These are phyloP conservation scores for Corythaeola cristata DNA, from an alignment of 2,113 vertebrate genomes.

Conservation along the genomic window DNA sequence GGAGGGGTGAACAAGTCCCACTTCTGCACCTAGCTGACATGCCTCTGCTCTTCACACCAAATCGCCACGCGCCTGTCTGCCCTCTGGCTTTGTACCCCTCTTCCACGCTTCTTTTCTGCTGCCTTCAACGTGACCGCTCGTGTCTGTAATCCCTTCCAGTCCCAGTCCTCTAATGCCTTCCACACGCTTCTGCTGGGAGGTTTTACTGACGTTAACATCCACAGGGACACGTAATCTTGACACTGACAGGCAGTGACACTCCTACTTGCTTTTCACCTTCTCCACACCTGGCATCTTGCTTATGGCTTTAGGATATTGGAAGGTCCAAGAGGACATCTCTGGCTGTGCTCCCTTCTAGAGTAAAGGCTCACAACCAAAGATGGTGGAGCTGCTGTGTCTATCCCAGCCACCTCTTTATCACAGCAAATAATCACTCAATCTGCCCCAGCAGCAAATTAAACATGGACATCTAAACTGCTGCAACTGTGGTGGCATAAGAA, in stretches of 20 bases:
- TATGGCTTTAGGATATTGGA: neutral
- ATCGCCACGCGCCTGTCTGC: neutral
- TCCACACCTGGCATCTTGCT: neutral
- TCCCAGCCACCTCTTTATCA: neutral
- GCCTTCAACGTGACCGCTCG: neutral
- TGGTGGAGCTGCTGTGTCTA: neutral
- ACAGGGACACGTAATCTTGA: neutral
- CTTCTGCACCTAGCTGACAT: neutral
- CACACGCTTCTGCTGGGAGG: neutral
- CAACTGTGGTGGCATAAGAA: neutral
- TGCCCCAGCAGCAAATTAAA: neutral
- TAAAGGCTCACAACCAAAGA: neutral
- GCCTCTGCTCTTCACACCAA: neutral
- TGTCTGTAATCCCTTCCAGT: neutral
- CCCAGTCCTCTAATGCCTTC: neutral
- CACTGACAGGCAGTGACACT: neutral
- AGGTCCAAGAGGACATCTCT: neutral
- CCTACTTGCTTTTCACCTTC: neutral
- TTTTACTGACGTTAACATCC: neutral
- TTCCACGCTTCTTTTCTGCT: neutral
- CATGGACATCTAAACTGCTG: neutral
- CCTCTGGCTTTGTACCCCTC: neutral
- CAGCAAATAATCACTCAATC: neutral
- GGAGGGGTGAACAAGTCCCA: neutral
- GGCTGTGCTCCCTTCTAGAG: neutral